Evolutionary conservation across 35 echinoderm and acorn worm species (phyloP).

Genomic region (Anneissia japonica): DNA sequence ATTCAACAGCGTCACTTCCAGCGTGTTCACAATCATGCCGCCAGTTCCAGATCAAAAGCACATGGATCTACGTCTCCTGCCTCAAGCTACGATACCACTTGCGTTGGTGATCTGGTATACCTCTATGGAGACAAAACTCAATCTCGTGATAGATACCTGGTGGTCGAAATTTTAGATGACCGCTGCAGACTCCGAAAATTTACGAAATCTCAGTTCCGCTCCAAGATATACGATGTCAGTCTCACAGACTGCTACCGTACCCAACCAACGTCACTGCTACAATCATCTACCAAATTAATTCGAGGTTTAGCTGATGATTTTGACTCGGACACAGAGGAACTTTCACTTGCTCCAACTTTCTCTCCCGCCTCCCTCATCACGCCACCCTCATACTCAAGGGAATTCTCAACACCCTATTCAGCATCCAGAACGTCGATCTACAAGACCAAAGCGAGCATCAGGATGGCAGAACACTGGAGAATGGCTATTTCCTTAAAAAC

Average conservation of each 20-base stretch:
- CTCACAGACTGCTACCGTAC: neutral
- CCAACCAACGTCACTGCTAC: neutral
- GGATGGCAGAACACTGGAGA: neutral
- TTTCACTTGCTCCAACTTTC: too few species aligned
- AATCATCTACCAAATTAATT: neutral
- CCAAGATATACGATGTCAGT: conserved; percentile 8
- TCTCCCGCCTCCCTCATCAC: too few species aligned
- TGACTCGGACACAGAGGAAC: too few species aligned
- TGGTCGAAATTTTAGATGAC: neutral
- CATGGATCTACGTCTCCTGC: neutral
- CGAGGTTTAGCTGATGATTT: too few species aligned
- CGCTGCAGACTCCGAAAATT: conserved; percentile 9
- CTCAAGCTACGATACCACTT: neutral
- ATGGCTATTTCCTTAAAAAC: too few species aligned
- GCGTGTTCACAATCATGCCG: neutral
- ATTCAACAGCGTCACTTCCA: neutral
- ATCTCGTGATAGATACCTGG: conserved; percentile 8
- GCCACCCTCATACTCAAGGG: too few species aligned
- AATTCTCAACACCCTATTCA: neutral
- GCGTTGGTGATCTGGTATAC: neutral
- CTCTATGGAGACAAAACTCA: conserved; percentile 8
- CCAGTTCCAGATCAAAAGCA: conserved; percentile 11
- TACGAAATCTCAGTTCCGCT: conserved; percentile 11
- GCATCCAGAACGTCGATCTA: neutral
- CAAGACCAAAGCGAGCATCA: neutral